Percentiles rank a stretch among this genome's conserved stretches.
Evolutionary conservation across 2,888 invertebrate species (phyloP).

Genomic region (Thymelicus lineola): DNA sequence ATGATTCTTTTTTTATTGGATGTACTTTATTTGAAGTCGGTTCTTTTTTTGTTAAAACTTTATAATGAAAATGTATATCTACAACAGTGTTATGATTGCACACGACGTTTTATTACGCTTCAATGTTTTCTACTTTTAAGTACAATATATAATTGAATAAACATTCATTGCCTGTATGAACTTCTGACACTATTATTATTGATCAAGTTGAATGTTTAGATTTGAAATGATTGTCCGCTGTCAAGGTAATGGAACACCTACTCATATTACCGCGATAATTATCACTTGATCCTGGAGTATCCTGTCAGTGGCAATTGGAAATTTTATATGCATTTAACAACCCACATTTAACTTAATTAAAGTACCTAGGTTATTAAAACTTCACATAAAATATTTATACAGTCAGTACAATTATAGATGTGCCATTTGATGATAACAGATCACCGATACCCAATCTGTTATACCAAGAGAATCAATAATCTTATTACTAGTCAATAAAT

Average conservation of each 20-base stretch:
- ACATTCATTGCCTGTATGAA: too few species aligned
- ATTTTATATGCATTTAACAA: neutral
- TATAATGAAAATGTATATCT: too few species aligned
- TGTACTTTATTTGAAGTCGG: too few species aligned
- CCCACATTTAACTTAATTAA: neutral
- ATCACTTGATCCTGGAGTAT: neutral
- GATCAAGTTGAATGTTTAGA: conserved; percentile 10
- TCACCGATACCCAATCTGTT: too few species aligned
- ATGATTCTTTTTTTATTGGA: too few species aligned
- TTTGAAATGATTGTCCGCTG: conserved; percentile 10
- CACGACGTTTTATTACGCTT: neutral
- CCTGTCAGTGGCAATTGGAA: neutral
- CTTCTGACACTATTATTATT: conserved; percentile 4
- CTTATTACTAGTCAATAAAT: too few species aligned
- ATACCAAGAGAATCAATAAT: too few species aligned
- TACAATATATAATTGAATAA: neutral
- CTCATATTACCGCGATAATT: neutral
- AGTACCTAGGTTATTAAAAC: neutral
- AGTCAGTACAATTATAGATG: too few species aligned
- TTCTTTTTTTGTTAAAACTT: too few species aligned
- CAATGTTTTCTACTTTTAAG: neutral
- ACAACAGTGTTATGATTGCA: too few species aligned
- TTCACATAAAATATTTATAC: neutral
- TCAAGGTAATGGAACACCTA: conserved; percentile 6
- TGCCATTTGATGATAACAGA: too few species aligned